phyloP scores from a whole-genome alignment of 2,888 invertebrate genomes.

The Homarus gammarus region DNA sequence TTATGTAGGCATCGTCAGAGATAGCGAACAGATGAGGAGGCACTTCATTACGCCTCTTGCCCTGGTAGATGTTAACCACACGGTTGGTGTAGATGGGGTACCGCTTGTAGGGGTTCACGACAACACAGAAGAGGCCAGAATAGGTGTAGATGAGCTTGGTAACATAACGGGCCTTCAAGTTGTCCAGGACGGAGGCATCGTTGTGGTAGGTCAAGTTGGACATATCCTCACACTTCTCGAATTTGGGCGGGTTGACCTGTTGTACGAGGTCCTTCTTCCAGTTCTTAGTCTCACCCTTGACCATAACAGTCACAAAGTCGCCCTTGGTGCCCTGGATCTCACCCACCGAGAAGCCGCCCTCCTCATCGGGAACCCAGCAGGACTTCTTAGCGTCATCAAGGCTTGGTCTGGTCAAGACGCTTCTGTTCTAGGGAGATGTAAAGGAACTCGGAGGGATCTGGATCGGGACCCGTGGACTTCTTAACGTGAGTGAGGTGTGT shows the following conservation, averaged over 20 bases:
- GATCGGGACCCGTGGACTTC: conserved; percentile 82
- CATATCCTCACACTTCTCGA: conserved; percentile 92
- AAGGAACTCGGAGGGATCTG: conserved; percentile 96
- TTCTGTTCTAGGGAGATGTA: conserved; percentile 86
- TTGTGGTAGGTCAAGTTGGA: conserved; percentile 96
- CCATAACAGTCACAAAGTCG: conserved; percentile 93
- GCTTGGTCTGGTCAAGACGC: conserved; percentile 79
- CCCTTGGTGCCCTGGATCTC: conserved; percentile 99
- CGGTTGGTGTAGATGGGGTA: conserved; percentile 98
- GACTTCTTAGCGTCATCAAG: conserved; percentile 82
- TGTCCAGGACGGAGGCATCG: conserved; percentile 96
- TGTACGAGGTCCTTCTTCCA: conserved; percentile 91
- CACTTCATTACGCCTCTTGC: conserved; percentile 99
- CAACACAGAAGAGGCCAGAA: conserved; percentile 99
- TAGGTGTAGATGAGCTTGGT: conserved; percentile 97
- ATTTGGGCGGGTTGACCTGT: conserved; percentile 91
- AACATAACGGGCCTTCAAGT: conserved; percentile 96
- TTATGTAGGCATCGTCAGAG: conserved; percentile 99
- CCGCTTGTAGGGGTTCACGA: conserved; percentile 99
- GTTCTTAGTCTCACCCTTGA: conserved; percentile 95
- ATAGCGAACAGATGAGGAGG: conserved; percentile 99
- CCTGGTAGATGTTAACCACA: conserved; percentile 98
- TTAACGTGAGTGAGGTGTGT: conserved; percentile 75
- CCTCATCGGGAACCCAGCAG: conserved; percentile 82
- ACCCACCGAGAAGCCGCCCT: conserved; percentile 81